phyloP scores from a whole-genome alignment of 2,113 vertebrate genomes.

The Diglossa brunneiventris region DNA sequence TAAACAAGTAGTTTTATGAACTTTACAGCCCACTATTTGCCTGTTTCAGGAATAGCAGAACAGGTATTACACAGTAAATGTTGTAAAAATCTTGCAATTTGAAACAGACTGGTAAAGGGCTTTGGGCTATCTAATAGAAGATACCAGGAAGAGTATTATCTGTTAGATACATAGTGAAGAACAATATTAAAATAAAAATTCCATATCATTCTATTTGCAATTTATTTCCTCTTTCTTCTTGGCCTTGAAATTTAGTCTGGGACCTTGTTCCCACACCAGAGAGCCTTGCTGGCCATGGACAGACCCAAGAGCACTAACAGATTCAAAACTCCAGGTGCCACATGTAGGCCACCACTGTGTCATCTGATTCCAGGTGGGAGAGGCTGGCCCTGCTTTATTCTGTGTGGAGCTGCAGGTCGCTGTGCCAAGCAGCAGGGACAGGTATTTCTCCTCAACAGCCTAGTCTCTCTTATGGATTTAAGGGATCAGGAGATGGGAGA shows the following conservation, averaged over 20 bases:
- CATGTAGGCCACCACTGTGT: neutral
- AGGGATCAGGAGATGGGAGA: neutral
- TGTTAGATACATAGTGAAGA: neutral
- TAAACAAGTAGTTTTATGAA: neutral
- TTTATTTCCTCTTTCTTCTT: neutral
- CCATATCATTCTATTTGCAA: neutral
- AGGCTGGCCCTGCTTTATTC: neutral
- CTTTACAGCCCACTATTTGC: neutral
- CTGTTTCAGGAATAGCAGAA: neutral
- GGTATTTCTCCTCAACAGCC: neutral
- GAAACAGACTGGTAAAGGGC: neutral
- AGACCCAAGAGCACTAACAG: neutral
- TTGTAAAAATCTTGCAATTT: neutral
- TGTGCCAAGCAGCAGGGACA: neutral
- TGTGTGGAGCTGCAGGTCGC: neutral
- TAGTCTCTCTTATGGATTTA: neutral
- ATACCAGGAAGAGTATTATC: neutral
- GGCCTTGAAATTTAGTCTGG: neutral
- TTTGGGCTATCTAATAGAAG: neutral
- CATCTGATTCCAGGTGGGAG: accelerated
- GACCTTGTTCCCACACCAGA: neutral
- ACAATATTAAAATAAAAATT: neutral
- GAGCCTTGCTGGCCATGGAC: neutral
- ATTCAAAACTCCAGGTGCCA: neutral
- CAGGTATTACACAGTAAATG: neutral